Evolutionary conservation across 2,113 vertebrate species (phyloP).

Genomic region (Rhinolophus sinicus): DNA sequence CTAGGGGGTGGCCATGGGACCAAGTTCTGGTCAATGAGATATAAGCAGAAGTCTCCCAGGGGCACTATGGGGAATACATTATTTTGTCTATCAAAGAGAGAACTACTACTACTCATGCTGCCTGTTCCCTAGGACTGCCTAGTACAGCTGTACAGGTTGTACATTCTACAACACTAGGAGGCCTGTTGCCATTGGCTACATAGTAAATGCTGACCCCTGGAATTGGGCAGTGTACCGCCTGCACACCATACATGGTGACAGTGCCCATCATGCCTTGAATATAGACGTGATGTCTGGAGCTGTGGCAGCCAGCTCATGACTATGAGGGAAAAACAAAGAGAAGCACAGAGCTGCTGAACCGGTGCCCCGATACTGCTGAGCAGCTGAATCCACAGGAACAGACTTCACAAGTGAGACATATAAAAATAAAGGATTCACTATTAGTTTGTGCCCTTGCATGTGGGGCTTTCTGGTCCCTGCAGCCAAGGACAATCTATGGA

Average conservation of each 20-base stretch:
- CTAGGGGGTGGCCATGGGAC: neutral
- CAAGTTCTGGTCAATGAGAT: neutral
- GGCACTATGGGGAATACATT: neutral
- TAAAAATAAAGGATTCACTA: neutral
- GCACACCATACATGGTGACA: neutral
- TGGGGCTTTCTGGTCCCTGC: neutral
- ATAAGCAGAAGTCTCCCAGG: neutral
- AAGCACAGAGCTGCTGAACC: neutral
- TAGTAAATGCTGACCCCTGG: neutral
- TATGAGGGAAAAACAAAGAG: neutral
- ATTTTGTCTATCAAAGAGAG: neutral
- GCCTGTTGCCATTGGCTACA: neutral
- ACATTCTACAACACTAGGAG: neutral
- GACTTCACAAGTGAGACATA: neutral
- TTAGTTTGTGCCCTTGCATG: too few species aligned
- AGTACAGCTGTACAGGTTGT: neutral
- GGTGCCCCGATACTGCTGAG: neutral
- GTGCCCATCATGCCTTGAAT: neutral
- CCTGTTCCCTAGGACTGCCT: neutral
- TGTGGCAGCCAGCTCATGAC: neutral
- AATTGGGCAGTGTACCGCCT: neutral
- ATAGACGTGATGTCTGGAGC: neutral
- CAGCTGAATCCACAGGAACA: neutral
- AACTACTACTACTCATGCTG: neutral
- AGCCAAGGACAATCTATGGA: accelerated